phyloP scores from a whole-genome alignment of 2,888 invertebrate species.

The Scrobipalpa atriplicella region DNA sequence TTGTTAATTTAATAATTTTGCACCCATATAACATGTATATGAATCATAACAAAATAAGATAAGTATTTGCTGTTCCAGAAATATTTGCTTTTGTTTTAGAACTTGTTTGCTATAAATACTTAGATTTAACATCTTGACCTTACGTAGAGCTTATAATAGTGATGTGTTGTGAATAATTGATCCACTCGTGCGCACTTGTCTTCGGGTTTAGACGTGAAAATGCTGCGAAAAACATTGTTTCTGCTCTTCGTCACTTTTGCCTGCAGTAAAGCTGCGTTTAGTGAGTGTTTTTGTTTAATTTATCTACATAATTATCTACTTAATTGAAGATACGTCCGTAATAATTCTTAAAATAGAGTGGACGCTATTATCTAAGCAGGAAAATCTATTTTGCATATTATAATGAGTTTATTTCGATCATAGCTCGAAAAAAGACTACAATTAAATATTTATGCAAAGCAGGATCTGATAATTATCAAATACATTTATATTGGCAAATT shows the following conservation, averaged over 20 bases:
- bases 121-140: not conserved
- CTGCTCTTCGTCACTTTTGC: not conserved
- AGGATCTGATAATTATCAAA: too few relatives aligned
- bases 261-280: constrained; percentile 4
- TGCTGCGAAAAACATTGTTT: not conserved
- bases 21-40: too few relatives aligned
- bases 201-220: constrained; percentile 5
- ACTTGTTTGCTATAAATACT: not conserved
- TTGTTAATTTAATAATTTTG: too few relatives aligned
- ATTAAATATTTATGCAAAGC: too few relatives aligned
- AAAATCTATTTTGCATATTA: too few relatives aligned
- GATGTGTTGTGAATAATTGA: constrained; percentile 11
- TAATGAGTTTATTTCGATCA: too few relatives aligned
- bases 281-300: not conserved
- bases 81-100: not conserved
- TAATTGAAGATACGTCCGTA: not conserved
- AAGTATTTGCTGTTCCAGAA: not conserved
- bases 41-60: not conserved
- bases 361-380: too few relatives aligned
- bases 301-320: too few relatives aligned
- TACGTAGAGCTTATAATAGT: constrained; percentile 10
- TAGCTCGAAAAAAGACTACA: too few relatives aligned
- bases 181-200: not conserved
- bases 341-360: not conserved
- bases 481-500: too few relatives aligned